Evolutionary conservation across 2,797 vertebrate species (phyloP).

Genomic region (Nasua narica): DNA sequence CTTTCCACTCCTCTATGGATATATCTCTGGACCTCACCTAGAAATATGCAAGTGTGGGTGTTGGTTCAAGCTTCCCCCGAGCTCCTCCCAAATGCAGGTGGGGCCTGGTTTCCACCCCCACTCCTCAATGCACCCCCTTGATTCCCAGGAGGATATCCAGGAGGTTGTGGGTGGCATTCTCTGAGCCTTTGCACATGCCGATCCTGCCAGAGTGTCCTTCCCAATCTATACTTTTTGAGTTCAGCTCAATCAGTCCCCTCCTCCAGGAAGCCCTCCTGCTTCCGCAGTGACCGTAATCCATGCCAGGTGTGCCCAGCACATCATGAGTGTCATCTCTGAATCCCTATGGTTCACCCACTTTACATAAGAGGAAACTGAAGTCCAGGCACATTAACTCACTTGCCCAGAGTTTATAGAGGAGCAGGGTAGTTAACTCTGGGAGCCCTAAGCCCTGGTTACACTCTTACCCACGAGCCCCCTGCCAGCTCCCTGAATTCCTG

Average conservation of each 20-base stretch:
- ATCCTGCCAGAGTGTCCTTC: not conserved
- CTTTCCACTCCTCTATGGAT: conserved; percentile 84
- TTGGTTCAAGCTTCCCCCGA: not conserved
- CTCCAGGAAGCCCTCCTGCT: conserved; percentile 29
- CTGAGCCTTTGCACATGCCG: not conserved
- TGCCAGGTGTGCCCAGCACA: not conserved
- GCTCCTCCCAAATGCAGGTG: not conserved
- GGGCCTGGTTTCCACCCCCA: not conserved
- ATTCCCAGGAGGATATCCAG: not conserved
- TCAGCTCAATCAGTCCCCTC: not conserved
- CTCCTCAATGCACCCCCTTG: not conserved
- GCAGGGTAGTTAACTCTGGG: not conserved
- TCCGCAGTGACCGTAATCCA: not conserved
- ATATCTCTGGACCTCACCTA: conserved; percentile 85
- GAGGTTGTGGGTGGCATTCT: not conserved
- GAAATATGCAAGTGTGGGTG: conserved; percentile 38
- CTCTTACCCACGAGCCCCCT: not conserved
- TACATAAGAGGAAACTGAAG: not conserved
- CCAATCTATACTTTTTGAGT: not conserved
- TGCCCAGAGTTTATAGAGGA: not conserved
- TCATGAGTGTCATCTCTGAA: not conserved
- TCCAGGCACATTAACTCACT: not conserved
- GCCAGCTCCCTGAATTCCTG: not conserved
- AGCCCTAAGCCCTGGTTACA: not conserved
- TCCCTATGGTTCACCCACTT: not conserved